Evolutionary conservation across 2,113 vertebrate genomes (phyloP), one percentile per base, ranked within the genome.

Genomic region (Misgurnus mizolepis): DNA sequence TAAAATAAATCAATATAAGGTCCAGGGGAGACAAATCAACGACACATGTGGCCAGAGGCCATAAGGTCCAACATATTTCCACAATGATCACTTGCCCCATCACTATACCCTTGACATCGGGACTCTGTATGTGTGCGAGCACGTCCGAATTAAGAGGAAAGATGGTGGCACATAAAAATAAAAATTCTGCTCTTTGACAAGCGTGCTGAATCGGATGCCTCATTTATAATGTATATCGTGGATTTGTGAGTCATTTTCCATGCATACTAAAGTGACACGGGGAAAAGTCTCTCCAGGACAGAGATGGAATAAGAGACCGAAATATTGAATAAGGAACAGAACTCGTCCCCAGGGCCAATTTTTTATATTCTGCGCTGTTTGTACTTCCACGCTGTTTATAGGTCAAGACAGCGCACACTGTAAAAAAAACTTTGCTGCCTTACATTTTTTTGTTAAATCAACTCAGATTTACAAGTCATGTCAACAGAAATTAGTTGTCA

Each of bases 181-280:
- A 34, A 34, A 34, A 34, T 89, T 89, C 85, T 87, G 80, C 86
- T 86, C 86, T 85, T 80, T 88, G 90, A 92, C 90, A 91, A 81
- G 85, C 84, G 87, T 87, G 88, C 85, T 83, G 84, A 91, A 88
- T 80, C 80, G 83, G 88, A 88, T 86, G 84, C 87, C 89, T 92
- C 89, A 92, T 93, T 87, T 89, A 90, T 92, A 91, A 91, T 93
- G 90, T 88, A 91, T 88, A 90, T 85, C 83, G 86, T 86, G 86
- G 86, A 88, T 91, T 84, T 80, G 72, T 86, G 88, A 86, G 88
- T 91, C 85, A 91, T 92, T 91, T 90, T 83, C 50, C 89, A 91
- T 90, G 90, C 88, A 89, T 92, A 89, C 90, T 85, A 90, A 90
- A 91, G 80, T 85, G 84, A 85, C 88, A 89, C 85, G 81, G 84